phyloP scores from a whole-genome alignment of 2,888 invertebrate species.

The Drosophila barbarae region DNA sequence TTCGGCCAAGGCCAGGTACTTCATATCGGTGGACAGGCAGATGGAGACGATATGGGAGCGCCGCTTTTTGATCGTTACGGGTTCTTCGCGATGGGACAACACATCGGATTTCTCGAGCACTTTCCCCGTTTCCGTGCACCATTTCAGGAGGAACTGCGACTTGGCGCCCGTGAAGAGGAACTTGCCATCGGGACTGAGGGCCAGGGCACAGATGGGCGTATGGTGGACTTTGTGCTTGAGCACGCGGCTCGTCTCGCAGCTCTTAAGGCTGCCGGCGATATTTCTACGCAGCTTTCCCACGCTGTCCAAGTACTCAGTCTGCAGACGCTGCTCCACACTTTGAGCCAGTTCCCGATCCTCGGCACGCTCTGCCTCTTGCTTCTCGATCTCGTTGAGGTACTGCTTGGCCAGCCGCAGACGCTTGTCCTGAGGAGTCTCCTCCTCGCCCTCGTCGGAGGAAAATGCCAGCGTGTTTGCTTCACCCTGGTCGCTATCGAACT shows the following conservation, averaged over 20 bases:
- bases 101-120: slow-evolving; percentile 82
- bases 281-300: slow-evolving; percentile 88
- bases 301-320: slow-evolving; percentile 92
- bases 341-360: slow-evolving; percentile 84
- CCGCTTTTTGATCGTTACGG: slow-evolving; percentile 69
- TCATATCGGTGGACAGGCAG: slow-evolving; percentile 88
- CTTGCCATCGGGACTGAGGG: slow-evolving; percentile 86
- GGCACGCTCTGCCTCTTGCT: slow-evolving; percentile 86
- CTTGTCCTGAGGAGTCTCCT: slow-evolving; percentile 94
- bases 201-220: slow-evolving; percentile 89
- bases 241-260: slow-evolving; percentile 79
- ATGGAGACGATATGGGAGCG: slow-evolving; percentile 83
- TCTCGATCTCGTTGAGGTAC: slow-evolving; percentile 92
- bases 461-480: slow-evolving; percentile 59
- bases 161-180: slow-evolving; percentile 91
- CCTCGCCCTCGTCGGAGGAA: slow-evolving; percentile 77
- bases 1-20: slow-evolving; percentile 89
- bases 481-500: slow-evolving; percentile 81
- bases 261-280: slow-evolving; percentile 84
- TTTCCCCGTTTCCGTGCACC: slow-evolving; percentile 84
- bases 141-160: slow-evolving; percentile 93
- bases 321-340: slow-evolving; percentile 84
- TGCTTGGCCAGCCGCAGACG: slow-evolving; percentile 93
- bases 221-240: slow-evolving; percentile 89
- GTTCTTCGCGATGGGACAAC: slow-evolving; percentile 78